phyloP scores from a whole-genome alignment of 2,797 vertebrate species.

The Bucorvus abyssinicus region DNA sequence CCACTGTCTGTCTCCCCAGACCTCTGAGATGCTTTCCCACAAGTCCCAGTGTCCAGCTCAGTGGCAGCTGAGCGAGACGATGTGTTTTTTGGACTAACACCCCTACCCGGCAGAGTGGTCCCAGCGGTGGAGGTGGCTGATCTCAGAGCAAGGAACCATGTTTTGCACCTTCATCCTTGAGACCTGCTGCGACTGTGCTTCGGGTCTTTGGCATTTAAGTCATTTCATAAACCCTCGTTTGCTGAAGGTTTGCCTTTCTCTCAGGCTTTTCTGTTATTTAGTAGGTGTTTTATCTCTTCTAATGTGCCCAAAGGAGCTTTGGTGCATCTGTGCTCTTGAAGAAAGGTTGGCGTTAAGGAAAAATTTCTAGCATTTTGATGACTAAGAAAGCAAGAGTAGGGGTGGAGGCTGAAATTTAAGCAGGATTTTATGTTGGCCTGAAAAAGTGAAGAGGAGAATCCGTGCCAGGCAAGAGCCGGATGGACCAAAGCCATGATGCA shows the following conservation, averaged over 20 bases:
- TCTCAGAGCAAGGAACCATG: not conserved
- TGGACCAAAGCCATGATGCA: not conserved
- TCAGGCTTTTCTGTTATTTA: constrained; percentile 32
- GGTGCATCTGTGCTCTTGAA: constrained; percentile 22
- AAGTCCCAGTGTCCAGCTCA: not conserved
- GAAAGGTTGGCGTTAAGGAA: constrained; percentile 31
- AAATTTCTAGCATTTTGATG: not conserved
- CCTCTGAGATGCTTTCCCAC: not conserved
- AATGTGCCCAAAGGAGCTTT: constrained; percentile 16
- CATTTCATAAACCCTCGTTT: not conserved
- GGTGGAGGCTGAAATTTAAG: not conserved
- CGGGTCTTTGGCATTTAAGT: constrained; percentile 2
- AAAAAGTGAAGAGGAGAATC: not conserved
- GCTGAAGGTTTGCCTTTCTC: constrained; percentile 13
- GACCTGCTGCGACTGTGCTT: not conserved
- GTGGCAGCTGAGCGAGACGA: not conserved
- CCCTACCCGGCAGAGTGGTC: not conserved
- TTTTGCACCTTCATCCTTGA: not conserved
- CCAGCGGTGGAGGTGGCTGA: not conserved
- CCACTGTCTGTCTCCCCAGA: not conserved
- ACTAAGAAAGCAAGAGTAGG: not conserved
- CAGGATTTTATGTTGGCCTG: not conserved
- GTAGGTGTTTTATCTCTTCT: constrained; percentile 37
- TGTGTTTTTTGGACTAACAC: not conserved
- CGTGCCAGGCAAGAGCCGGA: not conserved